Conservation (phyloP, 2,888 invertebrate species). For the Polydrusus tereticollis region DNA sequence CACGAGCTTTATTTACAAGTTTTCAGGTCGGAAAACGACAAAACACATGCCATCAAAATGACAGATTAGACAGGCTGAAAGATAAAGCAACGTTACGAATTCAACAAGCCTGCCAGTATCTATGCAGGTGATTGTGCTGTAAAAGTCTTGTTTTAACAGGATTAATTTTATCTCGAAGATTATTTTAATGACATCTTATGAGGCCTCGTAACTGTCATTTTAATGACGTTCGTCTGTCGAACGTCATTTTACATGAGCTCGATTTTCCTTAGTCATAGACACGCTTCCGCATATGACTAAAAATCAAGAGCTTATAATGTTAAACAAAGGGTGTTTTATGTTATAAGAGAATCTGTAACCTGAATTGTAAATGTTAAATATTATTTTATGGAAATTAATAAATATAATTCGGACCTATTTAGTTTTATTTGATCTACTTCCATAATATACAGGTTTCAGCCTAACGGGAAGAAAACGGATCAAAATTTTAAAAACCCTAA, state of each 20-base stretch:
- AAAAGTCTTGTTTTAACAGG: no score
- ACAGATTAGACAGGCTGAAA: no score
- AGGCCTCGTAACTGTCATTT: background rate
- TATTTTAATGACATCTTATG: background rate
- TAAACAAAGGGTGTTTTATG: slow-evolving; percentile 41
- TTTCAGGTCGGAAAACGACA: slow-evolving; percentile 12
- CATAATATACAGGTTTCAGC: no score
- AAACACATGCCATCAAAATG: background rate
- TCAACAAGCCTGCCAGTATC: no score
- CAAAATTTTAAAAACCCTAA: no score
- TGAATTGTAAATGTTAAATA: slow-evolving; percentile 46
- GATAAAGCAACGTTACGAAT: no score
- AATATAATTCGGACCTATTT: slow-evolving; percentile 18
- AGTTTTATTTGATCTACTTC: no score
- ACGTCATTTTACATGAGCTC: slow-evolving; percentile 20
- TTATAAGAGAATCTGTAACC: slow-evolving; percentile 41
- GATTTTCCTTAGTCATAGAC: slow-evolving; percentile 31
- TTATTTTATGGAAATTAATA: slow-evolving; percentile 46
- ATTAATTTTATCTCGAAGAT: no score
- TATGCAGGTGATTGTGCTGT: no score
- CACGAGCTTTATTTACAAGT: slow-evolving; percentile 18
- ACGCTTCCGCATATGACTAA: slow-evolving; percentile 33
- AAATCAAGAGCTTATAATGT: slow-evolving; percentile 39
- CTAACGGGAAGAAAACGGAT: no score
- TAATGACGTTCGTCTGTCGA: background rate